These are phyloP conservation scores for Macropodus opercularis DNA, from an alignment of 2,797 vertebrate species.

Conservation along the genomic window DNA sequence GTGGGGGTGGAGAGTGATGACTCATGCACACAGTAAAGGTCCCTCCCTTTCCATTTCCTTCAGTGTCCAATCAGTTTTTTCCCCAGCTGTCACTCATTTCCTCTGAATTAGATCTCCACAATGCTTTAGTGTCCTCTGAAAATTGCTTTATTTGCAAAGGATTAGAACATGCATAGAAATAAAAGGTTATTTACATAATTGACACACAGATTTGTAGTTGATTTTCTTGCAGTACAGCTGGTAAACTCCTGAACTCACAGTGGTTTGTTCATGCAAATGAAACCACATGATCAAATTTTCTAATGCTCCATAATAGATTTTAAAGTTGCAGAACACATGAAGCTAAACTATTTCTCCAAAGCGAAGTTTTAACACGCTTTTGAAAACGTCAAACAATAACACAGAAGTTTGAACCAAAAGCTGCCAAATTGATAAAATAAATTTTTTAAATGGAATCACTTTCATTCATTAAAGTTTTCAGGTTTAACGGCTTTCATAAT, in stretches of 20 bases:
- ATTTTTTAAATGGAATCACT: no score
- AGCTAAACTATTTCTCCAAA: no score
- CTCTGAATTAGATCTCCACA: slow-evolving; percentile 66
- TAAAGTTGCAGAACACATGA: background rate
- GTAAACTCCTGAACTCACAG: slow-evolving; percentile 20
- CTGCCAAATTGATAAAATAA: no score
- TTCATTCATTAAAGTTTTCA: slow-evolving; percentile 1
- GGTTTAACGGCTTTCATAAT: background rate
- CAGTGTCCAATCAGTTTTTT: slow-evolving; percentile 81
- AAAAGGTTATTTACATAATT: slow-evolving; percentile 20
- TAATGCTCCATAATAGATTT: slow-evolving; percentile 5
- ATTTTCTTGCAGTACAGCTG: slow-evolving; percentile 27
- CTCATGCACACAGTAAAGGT: slow-evolving; percentile 79
- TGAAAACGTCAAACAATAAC: no score
- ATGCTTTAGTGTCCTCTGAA: slow-evolving; percentile 51
- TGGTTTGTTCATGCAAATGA: slow-evolving; percentile 27
- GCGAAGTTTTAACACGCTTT: no score
- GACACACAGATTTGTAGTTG: slow-evolving; percentile 26
- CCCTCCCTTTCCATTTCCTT: slow-evolving; percentile 79
- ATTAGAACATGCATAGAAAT: slow-evolving; percentile 42
- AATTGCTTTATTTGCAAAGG: slow-evolving; percentile 58
- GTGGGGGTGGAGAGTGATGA: slow-evolving; percentile 79
- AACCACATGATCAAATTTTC: slow-evolving; percentile 1
- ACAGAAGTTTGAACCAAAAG: no score
- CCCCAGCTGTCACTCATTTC: slow-evolving; percentile 78